A percentile compares a stretch with the other conserved stretches of the same genome.
phyloP scores from a whole-genome alignment of 2,797 vertebrate species.

The Oceanodroma leucorhoa region DNA sequence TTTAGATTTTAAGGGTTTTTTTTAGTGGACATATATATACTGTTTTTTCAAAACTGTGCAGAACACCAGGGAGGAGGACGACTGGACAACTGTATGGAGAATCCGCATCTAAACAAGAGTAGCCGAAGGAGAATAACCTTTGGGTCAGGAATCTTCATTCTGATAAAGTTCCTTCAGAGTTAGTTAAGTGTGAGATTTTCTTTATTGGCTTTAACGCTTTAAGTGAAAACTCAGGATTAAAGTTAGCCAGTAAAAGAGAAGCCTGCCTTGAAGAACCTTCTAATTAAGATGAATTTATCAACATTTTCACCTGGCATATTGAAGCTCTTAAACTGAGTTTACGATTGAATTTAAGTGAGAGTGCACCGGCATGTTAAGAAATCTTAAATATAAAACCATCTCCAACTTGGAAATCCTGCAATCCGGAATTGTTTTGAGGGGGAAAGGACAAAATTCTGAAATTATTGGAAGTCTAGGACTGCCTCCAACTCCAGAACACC shows the following conservation, averaged over 20 bases:
- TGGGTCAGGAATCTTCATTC: neutral
- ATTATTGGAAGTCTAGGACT: neutral
- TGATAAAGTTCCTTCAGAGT: neutral
- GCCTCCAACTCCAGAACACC: neutral
- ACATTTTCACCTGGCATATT: neutral
- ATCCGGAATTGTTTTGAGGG: neutral
- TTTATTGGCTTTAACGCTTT: neutral
- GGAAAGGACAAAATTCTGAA: neutral
- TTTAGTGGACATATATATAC: no score
- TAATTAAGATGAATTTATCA: neutral
- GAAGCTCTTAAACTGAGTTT: neutral
- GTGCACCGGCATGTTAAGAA: neutral
- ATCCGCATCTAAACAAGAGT: neutral
- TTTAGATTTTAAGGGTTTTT: neutral
- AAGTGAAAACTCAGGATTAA: neutral
- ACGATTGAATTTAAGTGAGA: neutral
- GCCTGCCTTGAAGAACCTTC: neutral
- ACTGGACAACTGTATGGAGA: neutral
- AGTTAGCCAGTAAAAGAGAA: neutral
- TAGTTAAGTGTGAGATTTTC: neutral
- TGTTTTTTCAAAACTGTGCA: neutral
- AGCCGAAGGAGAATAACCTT: neutral
- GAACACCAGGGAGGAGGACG: neutral
- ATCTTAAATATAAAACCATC: neutral
- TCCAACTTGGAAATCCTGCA: neutral